phyloP scores from a whole-genome alignment of 1,140 invertebrate species.

The Rhyacophila brunnea region DNA sequence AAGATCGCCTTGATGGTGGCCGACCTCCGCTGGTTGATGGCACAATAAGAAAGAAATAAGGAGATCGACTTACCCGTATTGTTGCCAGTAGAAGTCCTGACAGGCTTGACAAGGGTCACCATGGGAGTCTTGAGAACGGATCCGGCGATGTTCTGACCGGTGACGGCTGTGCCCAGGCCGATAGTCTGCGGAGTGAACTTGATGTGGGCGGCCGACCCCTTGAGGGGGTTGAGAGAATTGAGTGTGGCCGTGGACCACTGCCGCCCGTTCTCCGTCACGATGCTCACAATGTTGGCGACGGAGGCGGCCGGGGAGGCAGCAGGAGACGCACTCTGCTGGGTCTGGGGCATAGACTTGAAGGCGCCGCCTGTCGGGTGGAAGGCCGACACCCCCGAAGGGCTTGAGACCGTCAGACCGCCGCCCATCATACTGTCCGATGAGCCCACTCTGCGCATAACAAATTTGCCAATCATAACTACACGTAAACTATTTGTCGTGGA shows the following conservation, averaged over 20 bases:
- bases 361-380: conserved; percentile 86
- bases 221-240: conserved; percentile 21
- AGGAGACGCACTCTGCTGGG: conserved; percentile 32
- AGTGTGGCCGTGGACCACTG: conserved; percentile 25
- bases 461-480: no score
- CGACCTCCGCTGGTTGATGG: no score
- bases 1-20: no score
- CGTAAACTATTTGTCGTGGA: no score
- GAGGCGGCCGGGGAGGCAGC: conserved; percentile 17
- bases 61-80: conserved; percentile 7
- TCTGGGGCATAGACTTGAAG: conserved; percentile 79
- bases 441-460: conserved; percentile 45
- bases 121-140: conserved; percentile 32
- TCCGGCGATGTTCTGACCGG: conserved; percentile 12
- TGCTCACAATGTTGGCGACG: conserved; percentile 24
- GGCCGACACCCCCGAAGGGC: conserved; percentile 74
- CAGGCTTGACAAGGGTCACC: conserved; percentile 31
- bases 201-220: conserved; percentile 18
- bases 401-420: conserved; percentile 53
- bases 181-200: conserved; percentile 29
- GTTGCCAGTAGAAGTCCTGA: conserved; percentile 21
- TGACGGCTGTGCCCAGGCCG: conserved; percentile 2
- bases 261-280: conserved; percentile 35
- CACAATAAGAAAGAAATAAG: no score
- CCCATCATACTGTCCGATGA: conserved; percentile 54